Conservation (phyloP, 2,888 invertebrate species). For the Agonum fuliginosum region DNA sequence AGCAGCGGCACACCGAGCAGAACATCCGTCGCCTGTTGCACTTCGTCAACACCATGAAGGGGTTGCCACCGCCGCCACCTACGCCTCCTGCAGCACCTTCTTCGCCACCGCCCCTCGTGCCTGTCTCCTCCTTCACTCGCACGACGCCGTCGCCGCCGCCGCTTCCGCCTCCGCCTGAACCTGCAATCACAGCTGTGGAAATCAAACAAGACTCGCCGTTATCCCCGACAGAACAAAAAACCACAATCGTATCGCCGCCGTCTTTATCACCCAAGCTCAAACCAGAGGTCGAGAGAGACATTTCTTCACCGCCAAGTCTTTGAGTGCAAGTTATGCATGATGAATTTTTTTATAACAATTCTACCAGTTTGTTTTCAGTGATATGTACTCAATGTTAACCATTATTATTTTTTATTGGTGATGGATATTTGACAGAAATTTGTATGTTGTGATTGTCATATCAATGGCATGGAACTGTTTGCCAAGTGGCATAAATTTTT, state of each 20-base stretch:
- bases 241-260: background rate
- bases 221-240: background rate
- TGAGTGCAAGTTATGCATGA: background rate
- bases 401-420: conserved; percentile 21
- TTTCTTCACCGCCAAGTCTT: conserved; percentile 11
- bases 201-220: too few species aligned
- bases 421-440: conserved; percentile 8
- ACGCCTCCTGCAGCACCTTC: conserved; percentile 4
- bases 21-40: conserved; percentile 70
- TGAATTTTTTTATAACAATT: background rate
- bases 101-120: conserved; percentile 24
- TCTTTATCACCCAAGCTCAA: background rate
- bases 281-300: background rate
- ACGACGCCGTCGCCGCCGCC: conserved; percentile 5
- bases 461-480: conserved; percentile 8
- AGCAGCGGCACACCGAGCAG: conserved; percentile 69
- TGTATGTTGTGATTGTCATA: background rate
- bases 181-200: background rate
- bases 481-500: conserved; percentile 21
- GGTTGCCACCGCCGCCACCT: conserved; percentile 43
- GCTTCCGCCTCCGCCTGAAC: background rate
- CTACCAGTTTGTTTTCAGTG: background rate
- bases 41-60: conserved; percentile 68
- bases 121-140: background rate
- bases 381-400: conserved; percentile 1